Percentiles rank a stretch among this genome's conserved stretches.
Evolutionary conservation across 2,113 vertebrate genomes (phyloP).

Genomic region (Burhinus bistriatus): DNA sequence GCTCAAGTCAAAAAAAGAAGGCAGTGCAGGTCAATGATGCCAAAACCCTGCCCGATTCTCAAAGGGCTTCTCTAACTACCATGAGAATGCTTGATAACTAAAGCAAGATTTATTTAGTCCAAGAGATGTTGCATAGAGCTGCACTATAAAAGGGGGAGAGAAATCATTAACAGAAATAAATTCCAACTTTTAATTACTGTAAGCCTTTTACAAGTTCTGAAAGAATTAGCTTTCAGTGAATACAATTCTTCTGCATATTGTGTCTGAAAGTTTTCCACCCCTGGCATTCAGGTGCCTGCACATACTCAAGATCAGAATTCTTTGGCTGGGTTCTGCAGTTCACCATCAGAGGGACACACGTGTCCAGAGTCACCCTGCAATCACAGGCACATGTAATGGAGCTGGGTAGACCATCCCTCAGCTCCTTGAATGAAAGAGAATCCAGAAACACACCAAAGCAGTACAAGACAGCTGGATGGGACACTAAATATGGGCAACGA

Average conservation of each 20-base stretch:
- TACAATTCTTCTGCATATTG: neutral
- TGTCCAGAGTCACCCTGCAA: neutral
- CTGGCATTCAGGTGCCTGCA: neutral
- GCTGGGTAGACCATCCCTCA: neutral
- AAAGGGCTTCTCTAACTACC: neutral
- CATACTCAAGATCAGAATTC: neutral
- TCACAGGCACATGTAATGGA: neutral
- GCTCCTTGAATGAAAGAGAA: neutral
- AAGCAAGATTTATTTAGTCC: neutral
- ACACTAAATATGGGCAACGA: neutral
- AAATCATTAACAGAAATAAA: neutral
- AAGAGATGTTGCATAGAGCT: neutral
- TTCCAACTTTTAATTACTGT: neutral
- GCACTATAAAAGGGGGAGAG: neutral
- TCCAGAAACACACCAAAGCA: neutral
- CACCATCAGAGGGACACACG: neutral
- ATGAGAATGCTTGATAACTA: neutral
- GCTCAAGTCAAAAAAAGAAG: neutral
- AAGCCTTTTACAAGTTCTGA: neutral
- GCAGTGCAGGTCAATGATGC: neutral
- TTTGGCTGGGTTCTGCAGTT: neutral
- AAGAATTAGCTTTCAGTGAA: neutral
- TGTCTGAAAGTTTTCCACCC: neutral
- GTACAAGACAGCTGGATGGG: neutral
- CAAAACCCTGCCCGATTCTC: neutral